phyloP scores from a whole-genome alignment of 2,113 vertebrate genomes.

The Melanerpes formicivorus region DNA sequence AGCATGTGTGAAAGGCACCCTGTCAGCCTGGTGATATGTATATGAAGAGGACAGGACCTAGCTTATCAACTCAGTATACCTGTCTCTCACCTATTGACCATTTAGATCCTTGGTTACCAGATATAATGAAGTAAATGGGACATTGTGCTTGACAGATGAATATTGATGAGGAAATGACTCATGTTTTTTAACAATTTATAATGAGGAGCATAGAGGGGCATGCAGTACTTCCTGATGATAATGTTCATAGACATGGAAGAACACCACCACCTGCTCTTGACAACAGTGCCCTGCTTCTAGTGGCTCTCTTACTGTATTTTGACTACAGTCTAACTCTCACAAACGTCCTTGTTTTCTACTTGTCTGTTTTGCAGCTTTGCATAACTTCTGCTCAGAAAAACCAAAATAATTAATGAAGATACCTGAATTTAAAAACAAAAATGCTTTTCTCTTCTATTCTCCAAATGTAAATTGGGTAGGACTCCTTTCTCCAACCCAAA shows the following conservation, averaged over 20 bases:
- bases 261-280: background rate
- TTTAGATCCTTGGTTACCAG: background rate
- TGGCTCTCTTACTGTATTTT: background rate
- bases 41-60: background rate
- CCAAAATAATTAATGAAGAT: background rate
- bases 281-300: background rate
- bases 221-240: background rate
- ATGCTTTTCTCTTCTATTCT: background rate
- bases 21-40: background rate
- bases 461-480: background rate
- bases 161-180: slow-evolving; percentile 19
- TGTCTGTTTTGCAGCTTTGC: background rate
- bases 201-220: background rate
- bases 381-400: background rate
- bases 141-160: background rate
- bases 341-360: background rate
- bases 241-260: background rate
- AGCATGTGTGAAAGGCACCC: background rate
- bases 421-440: background rate
- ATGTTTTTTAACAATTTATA: background rate
- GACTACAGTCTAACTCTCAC: background rate
- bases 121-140: background rate
- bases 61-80: background rate
- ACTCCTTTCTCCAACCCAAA: background rate
- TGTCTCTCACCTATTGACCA: background rate